Conservation (phyloP, 2,797 vertebrate genomes). For the Neosilurus hyrtlii region DNA sequence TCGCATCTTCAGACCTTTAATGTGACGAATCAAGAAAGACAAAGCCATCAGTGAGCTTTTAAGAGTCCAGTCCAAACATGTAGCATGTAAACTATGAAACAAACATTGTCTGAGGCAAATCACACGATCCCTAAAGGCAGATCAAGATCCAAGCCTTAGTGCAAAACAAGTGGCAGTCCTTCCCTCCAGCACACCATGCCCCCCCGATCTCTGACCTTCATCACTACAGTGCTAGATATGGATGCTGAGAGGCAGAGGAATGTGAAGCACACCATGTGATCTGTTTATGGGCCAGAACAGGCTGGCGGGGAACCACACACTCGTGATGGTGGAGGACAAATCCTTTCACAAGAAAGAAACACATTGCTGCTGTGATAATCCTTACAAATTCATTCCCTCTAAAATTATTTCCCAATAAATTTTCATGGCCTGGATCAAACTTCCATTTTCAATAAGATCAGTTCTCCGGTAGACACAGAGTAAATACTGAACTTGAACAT, state of each 20-base stretch:
- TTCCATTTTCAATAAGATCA: neutral
- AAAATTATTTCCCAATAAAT: neutral
- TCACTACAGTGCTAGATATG: conserved; percentile 29
- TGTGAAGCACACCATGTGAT: conserved; percentile 57
- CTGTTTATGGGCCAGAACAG: conserved; percentile 33
- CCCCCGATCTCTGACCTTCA: conserved; percentile 23
- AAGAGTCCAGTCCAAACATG: conserved; percentile 5
- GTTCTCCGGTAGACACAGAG: too few species aligned
- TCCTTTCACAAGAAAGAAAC: neutral
- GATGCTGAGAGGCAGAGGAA: conserved; percentile 55
- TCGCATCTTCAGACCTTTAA: conserved; percentile 44
- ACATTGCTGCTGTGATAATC: neutral
- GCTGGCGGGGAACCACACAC: conserved; percentile 37
- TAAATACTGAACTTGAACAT: conserved; percentile 1
- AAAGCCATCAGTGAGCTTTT: conserved; percentile 34
- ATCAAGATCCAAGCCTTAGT: conserved; percentile 14
- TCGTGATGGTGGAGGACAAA: conserved; percentile 30
- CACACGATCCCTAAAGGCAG: conserved; percentile 21
- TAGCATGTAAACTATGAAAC: neutral
- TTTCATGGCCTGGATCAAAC: neutral
- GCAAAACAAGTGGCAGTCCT: conserved; percentile 7
- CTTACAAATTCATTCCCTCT: neutral
- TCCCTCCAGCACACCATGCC: neutral
- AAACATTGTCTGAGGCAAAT: conserved; percentile 10
- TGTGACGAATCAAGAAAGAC: conserved; percentile 41